Base-by-base conservation (phyloP, 23 tunicate genomes). In the Phallusia fumigata region DNA sequence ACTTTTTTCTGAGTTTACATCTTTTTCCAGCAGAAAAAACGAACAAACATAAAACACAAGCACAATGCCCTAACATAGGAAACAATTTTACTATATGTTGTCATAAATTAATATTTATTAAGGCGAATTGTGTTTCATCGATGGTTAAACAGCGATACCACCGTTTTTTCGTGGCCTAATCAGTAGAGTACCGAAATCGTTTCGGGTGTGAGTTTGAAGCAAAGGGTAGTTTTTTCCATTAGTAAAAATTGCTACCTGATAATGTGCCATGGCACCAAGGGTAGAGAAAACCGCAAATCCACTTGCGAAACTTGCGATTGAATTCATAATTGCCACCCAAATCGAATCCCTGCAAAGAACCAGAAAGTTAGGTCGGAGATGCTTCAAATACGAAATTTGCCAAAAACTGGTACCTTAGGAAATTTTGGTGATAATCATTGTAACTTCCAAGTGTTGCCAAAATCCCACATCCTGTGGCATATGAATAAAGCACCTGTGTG, bases 391-490 rank as follows among this genome's bases (percentile, higher is more conserved):
- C 69, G 13, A 13, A 58, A 6, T 11, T 13, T 58, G 26, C 16
- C 69, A 8, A 6, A 8, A 58, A 1, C 3, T 58, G n/a, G n/a
- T 58, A 82, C 85, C 77, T 82, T 31, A 82, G 22, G 5, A 82
- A 69, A 35, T 82, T 69, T 35, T 82, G 77, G 36, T 82, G 85
- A 26, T 35, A 36, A 32, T 82, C 22, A 28, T 82, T 82, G 33
- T 82, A 64, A 32, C 74, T 49, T 35, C 77, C 75, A 18, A 82
- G 28, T 74, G 85, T 65, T 28, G 77, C 65, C 36, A 82, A 78
- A 72, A 22, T 24, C 3, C 85, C 85, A 72, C 64, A 65, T 22
- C 77, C 85, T 30, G 65, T 45, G 30, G 31, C 77, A 69, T 52
- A 82, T 19, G 85, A 65, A 15, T 72, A 82, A 30, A 72, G 30